Evolutionary conservation across 2,113 vertebrate genomes (phyloP).

Genomic region (Gavialis gangeticus): DNA sequence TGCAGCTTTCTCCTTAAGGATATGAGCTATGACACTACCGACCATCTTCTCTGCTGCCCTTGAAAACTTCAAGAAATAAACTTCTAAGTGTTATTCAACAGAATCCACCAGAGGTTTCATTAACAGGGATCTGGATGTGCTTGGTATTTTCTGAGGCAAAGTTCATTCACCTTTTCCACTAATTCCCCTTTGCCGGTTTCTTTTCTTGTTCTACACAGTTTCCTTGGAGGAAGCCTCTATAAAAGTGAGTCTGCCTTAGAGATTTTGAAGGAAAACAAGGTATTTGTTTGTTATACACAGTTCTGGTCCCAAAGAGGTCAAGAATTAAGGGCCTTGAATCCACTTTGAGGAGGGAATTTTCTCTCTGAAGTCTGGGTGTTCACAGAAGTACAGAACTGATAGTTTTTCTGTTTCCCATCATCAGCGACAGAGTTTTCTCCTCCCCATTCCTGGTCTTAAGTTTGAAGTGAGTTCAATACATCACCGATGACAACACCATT

Average conservation of each 20-base stretch:
- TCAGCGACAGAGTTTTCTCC: neutral
- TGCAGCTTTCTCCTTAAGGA: neutral
- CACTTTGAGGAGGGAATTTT: neutral
- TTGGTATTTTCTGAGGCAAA: too few relatives aligned
- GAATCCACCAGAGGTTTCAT: neutral
- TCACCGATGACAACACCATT: neutral
- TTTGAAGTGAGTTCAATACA: neutral
- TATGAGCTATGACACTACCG: neutral
- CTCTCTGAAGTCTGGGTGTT: neutral
- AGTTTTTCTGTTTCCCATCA: neutral
- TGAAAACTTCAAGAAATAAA: neutral
- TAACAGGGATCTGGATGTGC: too few relatives aligned
- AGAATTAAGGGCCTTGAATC: neutral
- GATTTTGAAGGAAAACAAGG: neutral
- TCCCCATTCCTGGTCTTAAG: neutral
- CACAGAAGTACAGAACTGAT: neutral
- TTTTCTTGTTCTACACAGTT: neutral
- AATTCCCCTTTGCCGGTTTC: neutral
- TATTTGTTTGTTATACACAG: neutral
- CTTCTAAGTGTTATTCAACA: neutral
- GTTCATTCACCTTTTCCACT: neutral
- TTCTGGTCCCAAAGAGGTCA: neutral
- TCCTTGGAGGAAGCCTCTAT: neutral
- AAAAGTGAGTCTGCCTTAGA: neutral
- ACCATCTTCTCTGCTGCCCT: neutral